phyloP scores from a whole-genome alignment of 2,888 invertebrate genomes.

The Campoplex capitator region DNA sequence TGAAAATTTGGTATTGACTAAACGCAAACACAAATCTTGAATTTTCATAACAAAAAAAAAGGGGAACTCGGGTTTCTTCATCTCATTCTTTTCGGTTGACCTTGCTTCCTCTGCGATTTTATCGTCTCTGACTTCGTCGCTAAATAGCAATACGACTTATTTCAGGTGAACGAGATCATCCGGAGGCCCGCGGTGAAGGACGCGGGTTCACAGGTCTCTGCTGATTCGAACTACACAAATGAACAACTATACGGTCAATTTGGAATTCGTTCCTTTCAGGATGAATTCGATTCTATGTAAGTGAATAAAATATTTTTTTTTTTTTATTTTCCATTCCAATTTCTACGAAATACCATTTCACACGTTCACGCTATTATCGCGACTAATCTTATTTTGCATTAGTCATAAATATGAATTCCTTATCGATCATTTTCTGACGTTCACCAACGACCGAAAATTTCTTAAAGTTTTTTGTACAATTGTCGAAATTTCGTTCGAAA shows the following conservation, averaged over 20 bases:
- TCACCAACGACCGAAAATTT: neutral
- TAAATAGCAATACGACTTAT: constrained; percentile 41
- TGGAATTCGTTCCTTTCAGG: constrained; percentile 62
- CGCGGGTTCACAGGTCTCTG: constrained; percentile 63
- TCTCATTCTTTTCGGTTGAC: constrained; percentile 55
- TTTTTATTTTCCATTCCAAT: neutral
- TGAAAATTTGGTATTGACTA: neutral
- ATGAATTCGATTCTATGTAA: constrained; percentile 58
- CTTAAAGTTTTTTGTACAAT: neutral
- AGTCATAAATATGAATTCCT: neutral
- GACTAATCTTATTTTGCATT: neutral
- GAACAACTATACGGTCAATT: constrained; percentile 43
- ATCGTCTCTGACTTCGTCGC: constrained; percentile 31
- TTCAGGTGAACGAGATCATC: constrained; percentile 69
- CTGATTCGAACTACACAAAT: constrained; percentile 41
- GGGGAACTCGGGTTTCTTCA: constrained; percentile 28
- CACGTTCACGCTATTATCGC: neutral
- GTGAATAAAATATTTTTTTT: constrained; percentile 34
- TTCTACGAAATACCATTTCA: neutral
- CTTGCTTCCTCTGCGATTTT: constrained; percentile 47
- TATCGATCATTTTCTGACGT: neutral
- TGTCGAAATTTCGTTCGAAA: neutral
- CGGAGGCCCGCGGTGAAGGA: constrained; percentile 67
- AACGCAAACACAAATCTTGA: neutral
- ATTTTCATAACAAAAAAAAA: constrained; percentile 74